Conservation (phyloP, 2,888 invertebrate species). For the Erebia ligea region DNA sequence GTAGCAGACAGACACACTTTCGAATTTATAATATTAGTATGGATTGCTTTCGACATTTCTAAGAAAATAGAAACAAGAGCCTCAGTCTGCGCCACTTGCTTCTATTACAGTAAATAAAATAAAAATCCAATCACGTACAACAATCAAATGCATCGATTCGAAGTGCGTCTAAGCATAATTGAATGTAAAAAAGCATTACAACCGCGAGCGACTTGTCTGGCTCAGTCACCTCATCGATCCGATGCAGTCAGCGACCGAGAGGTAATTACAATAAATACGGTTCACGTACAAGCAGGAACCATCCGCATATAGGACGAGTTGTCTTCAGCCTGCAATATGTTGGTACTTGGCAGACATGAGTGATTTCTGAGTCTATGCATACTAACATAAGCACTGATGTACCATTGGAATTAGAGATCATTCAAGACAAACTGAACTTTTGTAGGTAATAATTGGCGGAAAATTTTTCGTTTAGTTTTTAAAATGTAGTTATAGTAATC, state of each 20-base stretch:
- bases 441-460: too few relatives aligned
- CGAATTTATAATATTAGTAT: too few relatives aligned
- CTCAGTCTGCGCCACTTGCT: neutral
- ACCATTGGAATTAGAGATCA: constrained; percentile 28
- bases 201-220: constrained; percentile 37
- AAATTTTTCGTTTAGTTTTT: too few relatives aligned
- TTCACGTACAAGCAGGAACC: constrained; percentile 69
- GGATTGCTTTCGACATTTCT: too few relatives aligned
- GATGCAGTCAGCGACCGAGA: constrained; percentile 59
- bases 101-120: neutral
- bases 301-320: constrained; percentile 47
- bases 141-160: constrained; percentile 19
- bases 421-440: too few relatives aligned
- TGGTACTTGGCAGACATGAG: neutral
- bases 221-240: constrained; percentile 53
- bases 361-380: neutral
- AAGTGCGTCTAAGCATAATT: constrained; percentile 29
- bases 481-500: too few relatives aligned
- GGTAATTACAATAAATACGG: constrained; percentile 78
- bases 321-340: constrained; percentile 8
- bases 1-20: too few relatives aligned
- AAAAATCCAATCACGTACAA: constrained; percentile 16
- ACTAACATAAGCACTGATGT: neutral
- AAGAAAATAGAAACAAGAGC: neutral
- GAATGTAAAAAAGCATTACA: constrained; percentile 31